A percentile compares a stretch with the other conserved stretches of the same genome.
Conservation (phyloP, 2,113 vertebrate genomes). For the Clupea harengus region DNA sequence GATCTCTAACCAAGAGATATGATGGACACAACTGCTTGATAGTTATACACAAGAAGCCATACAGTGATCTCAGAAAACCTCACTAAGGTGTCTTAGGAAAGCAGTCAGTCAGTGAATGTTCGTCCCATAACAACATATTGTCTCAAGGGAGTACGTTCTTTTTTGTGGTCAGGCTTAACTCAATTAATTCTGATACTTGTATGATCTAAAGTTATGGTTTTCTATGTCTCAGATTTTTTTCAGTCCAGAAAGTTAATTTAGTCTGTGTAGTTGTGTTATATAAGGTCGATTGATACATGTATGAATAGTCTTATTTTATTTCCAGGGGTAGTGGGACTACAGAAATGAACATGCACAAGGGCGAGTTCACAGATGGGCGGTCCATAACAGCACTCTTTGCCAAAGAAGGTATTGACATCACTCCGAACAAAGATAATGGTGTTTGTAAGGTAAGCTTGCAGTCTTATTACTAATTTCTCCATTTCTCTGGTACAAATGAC, state of each 20-base stretch:
- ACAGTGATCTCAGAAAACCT: neutral
- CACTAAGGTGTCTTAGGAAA: neutral
- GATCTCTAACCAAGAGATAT: neutral
- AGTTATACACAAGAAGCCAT: neutral
- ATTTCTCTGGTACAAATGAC: neutral
- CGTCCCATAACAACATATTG: neutral
- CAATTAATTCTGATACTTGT: neutral
- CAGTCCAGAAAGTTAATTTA: neutral
- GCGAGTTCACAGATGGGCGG: conserved; percentile 72
- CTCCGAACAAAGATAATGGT: conserved; percentile 79
- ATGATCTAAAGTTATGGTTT: neutral
- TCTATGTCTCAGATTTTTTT: neutral
- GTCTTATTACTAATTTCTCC: neutral
- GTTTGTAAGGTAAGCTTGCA: conserved; percentile 81
- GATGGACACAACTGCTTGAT: neutral
- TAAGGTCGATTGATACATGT: neutral
- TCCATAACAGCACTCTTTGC: conserved; percentile 68
- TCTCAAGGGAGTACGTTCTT: neutral
- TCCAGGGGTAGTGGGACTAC: conserved; percentile 50
- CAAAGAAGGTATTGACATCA: conserved; percentile 81
- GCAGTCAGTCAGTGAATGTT: neutral
- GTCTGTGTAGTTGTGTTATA: neutral
- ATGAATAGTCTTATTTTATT: conserved; percentile 10
- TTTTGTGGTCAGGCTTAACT: neutral
- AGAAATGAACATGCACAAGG: conserved; percentile 87